Percentiles rank a stretch among this genome's conserved stretches.
phyloP scores from a whole-genome alignment of 2,888 invertebrate species.

The Pyrrhia umbra region DNA sequence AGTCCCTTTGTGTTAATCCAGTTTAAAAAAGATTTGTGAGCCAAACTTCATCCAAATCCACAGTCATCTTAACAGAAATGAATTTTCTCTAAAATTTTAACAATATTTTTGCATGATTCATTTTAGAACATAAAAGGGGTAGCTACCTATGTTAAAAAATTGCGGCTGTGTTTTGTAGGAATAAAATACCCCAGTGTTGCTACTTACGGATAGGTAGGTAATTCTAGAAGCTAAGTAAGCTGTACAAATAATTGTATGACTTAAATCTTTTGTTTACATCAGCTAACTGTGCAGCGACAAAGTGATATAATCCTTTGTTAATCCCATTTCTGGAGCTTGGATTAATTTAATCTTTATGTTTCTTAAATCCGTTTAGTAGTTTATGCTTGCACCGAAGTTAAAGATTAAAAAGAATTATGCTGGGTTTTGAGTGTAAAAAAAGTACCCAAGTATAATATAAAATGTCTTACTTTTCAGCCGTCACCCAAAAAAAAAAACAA shows the following conservation, averaged over 20 bases:
- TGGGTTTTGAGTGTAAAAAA: too few relatives aligned
- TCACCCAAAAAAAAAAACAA: too few relatives aligned
- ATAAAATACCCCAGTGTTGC: too few relatives aligned
- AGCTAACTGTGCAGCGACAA: conserved; percentile 7
- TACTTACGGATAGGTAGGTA: too few relatives aligned
- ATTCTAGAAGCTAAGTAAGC: neutral
- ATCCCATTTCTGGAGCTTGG: conserved; percentile 9
- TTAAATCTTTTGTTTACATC: conserved; percentile 19
- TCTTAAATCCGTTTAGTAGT: neutral
- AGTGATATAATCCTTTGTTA: conserved; percentile 32
- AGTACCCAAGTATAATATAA: too few relatives aligned
- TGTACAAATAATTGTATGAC: neutral
- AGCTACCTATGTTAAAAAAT: neutral
- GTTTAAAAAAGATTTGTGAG: too few relatives aligned
- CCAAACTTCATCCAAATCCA: too few relatives aligned
- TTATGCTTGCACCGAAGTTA: neutral
- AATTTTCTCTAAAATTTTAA: neutral
- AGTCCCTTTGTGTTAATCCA: too few relatives aligned
- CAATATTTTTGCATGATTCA: too few relatives aligned
- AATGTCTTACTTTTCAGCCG: too few relatives aligned
- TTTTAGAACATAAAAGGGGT: too few relatives aligned
- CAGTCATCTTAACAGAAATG: too few relatives aligned
- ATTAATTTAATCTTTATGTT: conserved; percentile 22
- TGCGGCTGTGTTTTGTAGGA: conserved; percentile 2
- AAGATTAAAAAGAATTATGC: conserved; percentile 6